Conservation (phyloP, 2,113 vertebrate species). For the Amblyopsis rosae region DNA sequence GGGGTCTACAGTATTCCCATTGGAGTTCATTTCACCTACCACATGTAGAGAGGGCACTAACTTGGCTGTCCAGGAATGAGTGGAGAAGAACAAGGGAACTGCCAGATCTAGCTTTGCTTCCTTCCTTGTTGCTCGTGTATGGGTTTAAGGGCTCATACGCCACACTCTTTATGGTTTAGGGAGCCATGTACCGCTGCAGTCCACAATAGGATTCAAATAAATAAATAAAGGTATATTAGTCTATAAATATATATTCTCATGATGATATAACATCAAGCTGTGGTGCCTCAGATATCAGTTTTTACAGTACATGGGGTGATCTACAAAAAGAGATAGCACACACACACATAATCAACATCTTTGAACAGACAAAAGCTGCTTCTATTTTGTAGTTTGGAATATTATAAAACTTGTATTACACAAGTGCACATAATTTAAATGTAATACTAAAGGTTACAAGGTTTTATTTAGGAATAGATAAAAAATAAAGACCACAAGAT, state of each 20-base stretch:
- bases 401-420: background rate
- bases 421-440: background rate
- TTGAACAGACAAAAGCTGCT: slow-evolving; percentile 10
- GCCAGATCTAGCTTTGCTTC: too few relatives aligned
- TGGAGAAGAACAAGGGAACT: slow-evolving; percentile 19
- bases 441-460: too few relatives aligned
- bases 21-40: slow-evolving; percentile 74
- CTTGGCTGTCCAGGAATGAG: slow-evolving; percentile 54
- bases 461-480: too few relatives aligned
- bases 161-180: background rate
- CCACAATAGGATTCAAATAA: slow-evolving; percentile 4
- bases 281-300: background rate
- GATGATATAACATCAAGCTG: slow-evolving; percentile 10
- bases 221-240: background rate
- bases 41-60: slow-evolving; percentile 54
- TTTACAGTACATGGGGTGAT: slow-evolving; percentile 7
- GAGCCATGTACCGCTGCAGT: slow-evolving; percentile 21
- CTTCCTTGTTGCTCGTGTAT: background rate
- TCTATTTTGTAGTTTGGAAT: background rate
- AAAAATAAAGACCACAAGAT: too few relatives aligned
- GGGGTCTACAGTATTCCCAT: slow-evolving; percentile 74
- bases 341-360: slow-evolving; percentile 3
- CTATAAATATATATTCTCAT: slow-evolving; percentile 10
- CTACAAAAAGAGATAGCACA: slow-evolving; percentile 22
- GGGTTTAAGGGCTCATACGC: slow-evolving; percentile 8